These are phyloP conservation scores for Bombus balteatus DNA, from an alignment of 1,140 invertebrate species.

Conservation along the genomic window DNA sequence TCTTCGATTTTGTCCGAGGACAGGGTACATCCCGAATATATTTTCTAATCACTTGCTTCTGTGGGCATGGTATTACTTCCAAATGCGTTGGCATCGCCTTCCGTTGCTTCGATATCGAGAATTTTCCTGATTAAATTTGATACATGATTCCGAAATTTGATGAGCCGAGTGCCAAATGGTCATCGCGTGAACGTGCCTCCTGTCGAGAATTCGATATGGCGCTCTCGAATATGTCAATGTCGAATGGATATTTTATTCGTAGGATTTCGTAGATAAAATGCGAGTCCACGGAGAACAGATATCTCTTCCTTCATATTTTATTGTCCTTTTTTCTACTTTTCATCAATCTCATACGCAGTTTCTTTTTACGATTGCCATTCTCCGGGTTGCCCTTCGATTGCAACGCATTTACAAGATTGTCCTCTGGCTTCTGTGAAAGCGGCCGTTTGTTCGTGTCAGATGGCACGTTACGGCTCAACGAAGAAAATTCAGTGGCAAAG, in stretches of 20 bases:
- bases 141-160: slow-evolving; percentile 9
- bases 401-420: not conserved
- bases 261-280: not conserved
- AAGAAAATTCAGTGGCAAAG: slow-evolving; percentile 38
- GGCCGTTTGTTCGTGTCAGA: not conserved
- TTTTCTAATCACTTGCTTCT: slow-evolving; percentile 18
- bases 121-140: not conserved
- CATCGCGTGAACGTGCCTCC: slow-evolving; percentile 23
- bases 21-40: slow-evolving; percentile 4
- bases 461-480: slow-evolving; percentile 26
- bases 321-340: slow-evolving; percentile 8
- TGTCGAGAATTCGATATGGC: slow-evolving; percentile 6
- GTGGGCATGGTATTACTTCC: not conserved
- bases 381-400: not conserved
- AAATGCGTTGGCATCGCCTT: slow-evolving; percentile 21
- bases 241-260: not conserved
- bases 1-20: not conserved
- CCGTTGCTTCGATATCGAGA: not conserved
- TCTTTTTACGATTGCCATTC: not conserved
- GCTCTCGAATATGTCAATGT: not conserved
- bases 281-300: slow-evolving; percentile 20
- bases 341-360: not conserved
- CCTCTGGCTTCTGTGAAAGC: not conserved
- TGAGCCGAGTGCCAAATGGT: not conserved
- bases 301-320: not conserved